phyloP scores from a whole-genome alignment of 2,113 vertebrate genomes.

The Sinocyclocheilus anshuiensis region DNA sequence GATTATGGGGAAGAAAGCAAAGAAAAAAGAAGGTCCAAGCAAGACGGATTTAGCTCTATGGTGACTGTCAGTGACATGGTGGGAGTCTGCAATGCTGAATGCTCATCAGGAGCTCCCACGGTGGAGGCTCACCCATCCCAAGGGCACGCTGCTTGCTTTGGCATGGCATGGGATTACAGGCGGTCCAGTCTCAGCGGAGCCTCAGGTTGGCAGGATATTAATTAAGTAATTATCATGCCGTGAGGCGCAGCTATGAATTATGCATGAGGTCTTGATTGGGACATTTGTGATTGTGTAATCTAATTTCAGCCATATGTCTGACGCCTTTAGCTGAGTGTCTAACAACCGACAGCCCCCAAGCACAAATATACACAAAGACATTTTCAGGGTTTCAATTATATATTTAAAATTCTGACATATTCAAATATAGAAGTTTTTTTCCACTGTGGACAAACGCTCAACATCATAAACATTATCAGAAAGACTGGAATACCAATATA shows the following conservation, averaged over 20 bases:
- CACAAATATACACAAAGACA: constrained; percentile 20
- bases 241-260: constrained; percentile 73
- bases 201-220: constrained; percentile 72
- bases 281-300: constrained; percentile 79
- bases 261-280: constrained; percentile 77
- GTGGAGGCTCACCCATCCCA: constrained; percentile 46
- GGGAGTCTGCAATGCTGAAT: constrained; percentile 40
- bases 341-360: constrained; percentile 35
- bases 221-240: constrained; percentile 81
- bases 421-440: background rate
- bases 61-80: constrained; percentile 51
- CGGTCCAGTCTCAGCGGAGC: constrained; percentile 68
- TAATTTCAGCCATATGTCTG: constrained; percentile 68
- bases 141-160: constrained; percentile 36
- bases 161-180: constrained; percentile 67
- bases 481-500: constrained; percentile 1
- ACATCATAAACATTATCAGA: background rate
- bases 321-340: constrained; percentile 66
- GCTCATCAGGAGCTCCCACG: constrained; percentile 63
- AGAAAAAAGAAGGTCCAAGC: constrained; percentile 43
- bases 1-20: constrained; percentile 55
- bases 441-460: background rate
- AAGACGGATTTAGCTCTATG: constrained; percentile 66
- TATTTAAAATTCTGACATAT: background rate
- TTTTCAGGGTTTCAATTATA: constrained; percentile 10